Conservation (phyloP, 2,888 invertebrate species). For the Ischnura elegans region DNA sequence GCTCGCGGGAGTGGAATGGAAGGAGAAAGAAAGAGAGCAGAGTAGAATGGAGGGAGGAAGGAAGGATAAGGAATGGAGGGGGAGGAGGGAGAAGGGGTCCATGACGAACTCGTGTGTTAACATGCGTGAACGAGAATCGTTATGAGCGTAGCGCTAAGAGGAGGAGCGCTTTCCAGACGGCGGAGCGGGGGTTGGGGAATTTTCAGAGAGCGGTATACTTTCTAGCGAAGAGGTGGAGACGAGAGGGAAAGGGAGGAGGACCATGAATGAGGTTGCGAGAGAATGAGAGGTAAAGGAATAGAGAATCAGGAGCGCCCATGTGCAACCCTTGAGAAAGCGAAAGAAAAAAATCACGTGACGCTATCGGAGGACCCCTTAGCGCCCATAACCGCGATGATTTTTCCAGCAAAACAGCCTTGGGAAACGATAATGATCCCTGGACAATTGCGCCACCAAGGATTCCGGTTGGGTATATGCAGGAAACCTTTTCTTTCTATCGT, state of each 20-base stretch:
- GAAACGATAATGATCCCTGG: too few species aligned
- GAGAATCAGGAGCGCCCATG: neutral
- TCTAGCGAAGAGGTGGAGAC: neutral
- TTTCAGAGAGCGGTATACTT: slow-evolving; percentile 3
- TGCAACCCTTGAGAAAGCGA: too few species aligned
- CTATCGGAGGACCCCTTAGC: too few species aligned
- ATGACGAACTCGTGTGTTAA: slow-evolving; percentile 57
- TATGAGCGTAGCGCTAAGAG: slow-evolving; percentile 63
- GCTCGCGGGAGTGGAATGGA: neutral
- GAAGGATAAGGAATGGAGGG: neutral
- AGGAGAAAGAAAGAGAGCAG: neutral
- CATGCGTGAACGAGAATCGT: slow-evolving; percentile 66
- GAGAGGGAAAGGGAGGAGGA: neutral
- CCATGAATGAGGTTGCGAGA: neutral
- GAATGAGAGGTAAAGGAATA: neutral
- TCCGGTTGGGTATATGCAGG: too few species aligned
- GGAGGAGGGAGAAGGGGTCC: neutral
- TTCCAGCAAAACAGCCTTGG: too few species aligned
- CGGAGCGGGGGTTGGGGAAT: neutral
- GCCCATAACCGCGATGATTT: too few species aligned
- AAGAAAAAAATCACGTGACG: too few species aligned
- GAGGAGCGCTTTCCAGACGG: slow-evolving; percentile 54
- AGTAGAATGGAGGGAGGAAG: neutral
- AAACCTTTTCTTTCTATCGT: too few species aligned
- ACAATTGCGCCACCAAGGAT: too few species aligned